phyloP scores from a whole-genome alignment of 1,140 invertebrate genomes.

The Dufourea novaeangliae region DNA sequence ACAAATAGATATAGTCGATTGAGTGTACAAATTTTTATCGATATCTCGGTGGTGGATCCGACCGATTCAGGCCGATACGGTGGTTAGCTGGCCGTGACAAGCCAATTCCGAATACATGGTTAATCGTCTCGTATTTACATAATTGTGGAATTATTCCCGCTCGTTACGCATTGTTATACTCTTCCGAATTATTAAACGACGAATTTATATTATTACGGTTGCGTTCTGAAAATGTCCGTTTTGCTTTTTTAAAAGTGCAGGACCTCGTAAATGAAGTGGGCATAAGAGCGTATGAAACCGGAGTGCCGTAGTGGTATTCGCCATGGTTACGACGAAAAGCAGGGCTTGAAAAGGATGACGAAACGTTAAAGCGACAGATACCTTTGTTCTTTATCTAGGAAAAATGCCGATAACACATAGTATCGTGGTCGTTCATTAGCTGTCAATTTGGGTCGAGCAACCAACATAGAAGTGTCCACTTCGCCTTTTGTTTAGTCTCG shows the following conservation, averaged over 20 bases:
- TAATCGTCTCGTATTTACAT: conserved; percentile 13
- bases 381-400: conserved; percentile 5
- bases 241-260: too few relatives aligned
- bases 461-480: not conserved
- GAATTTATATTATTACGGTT: too few relatives aligned
- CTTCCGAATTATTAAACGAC: not conserved
- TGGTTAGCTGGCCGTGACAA: conserved; percentile 21
- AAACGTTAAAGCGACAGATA: not conserved
- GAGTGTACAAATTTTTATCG: conserved; percentile 14
- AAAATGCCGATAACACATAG: conserved; percentile 33
- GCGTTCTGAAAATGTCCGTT: too few relatives aligned
- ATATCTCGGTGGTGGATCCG: not conserved
- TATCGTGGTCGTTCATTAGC: conserved; percentile 37
- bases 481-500: not conserved
- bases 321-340: not conserved
- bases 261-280: too few relatives aligned
- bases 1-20: not conserved
- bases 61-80: not conserved
- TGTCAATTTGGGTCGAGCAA: conserved; percentile 10
- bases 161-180: not conserved
- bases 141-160: conserved; percentile 7
- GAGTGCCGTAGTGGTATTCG: too few relatives aligned
- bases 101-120: conserved; percentile 22
- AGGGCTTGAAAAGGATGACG: conserved; percentile 12
- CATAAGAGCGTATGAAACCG: too few relatives aligned